A percentile compares a stretch with the other conserved stretches of the same genome.
Evolutionary conservation across 2,113 vertebrate genomes (phyloP).

Genomic region (Catagonus wagneri): DNA sequence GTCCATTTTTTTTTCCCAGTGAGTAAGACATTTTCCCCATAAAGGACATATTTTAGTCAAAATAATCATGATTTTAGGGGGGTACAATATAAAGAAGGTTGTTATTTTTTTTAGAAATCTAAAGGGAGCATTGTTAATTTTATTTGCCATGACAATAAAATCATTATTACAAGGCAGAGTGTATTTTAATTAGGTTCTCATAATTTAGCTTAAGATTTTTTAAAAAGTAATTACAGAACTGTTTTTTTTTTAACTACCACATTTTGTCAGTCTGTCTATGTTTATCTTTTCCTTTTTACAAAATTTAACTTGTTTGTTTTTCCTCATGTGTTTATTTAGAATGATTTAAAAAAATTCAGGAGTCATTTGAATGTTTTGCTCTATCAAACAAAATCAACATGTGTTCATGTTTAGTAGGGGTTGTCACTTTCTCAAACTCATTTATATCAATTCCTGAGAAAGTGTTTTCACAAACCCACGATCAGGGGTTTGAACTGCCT

Average conservation of each 20-base stretch:
- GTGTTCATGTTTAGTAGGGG: neutral
- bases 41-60: neutral
- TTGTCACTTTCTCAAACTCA: neutral
- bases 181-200: neutral
- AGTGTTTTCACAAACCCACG: neutral
- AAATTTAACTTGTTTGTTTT: neutral
- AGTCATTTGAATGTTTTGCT: neutral
- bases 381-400: neutral
- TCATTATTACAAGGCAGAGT: neutral
- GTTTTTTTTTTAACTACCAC: neutral
- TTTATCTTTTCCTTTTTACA: slow-evolving; percentile 19
- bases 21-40: neutral
- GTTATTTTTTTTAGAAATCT: neutral
- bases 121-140: neutral
- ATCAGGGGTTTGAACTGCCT: neutral
- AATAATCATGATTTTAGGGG: neutral
- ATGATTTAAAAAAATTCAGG: neutral
- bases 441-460: neutral
- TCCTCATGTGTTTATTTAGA: neutral
- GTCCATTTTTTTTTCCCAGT: neutral
- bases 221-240: neutral
- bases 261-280: slow-evolving; percentile 4
- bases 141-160: slow-evolving; percentile 27
- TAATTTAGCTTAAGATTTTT: neutral
- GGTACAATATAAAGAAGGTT: neutral